A percentile compares a stretch with the other conserved stretches of the same genome.
These are phyloP conservation scores for Centruroides sculpturatus DNA, from an alignment of 1,140 invertebrate genomes.

Conservation along the genomic window DNA sequence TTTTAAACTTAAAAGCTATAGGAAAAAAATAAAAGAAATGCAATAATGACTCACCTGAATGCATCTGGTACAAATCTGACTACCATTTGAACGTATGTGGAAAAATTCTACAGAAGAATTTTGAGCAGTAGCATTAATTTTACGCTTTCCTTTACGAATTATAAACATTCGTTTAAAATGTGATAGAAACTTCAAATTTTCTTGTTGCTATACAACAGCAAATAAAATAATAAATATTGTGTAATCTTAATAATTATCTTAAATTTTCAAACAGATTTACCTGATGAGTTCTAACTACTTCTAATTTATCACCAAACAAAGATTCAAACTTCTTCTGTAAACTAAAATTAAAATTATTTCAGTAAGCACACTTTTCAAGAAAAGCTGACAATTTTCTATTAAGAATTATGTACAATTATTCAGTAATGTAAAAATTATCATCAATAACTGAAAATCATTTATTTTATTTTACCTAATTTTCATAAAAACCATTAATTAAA, in stretches of 20 bases:
- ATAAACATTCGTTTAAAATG: constrained; percentile 94
- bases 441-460: too few relatives aligned
- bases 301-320: constrained; percentile 84
- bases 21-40: not conserved
- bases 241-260: too few relatives aligned
- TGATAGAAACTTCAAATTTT: constrained; percentile 96
- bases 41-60: constrained; percentile 46
- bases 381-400: too few relatives aligned
- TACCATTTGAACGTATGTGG: constrained; percentile 89
- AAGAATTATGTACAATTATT: too few relatives aligned
- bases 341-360: constrained; percentile 32
- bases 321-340: constrained; percentile 95
- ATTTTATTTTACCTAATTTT: too few relatives aligned
- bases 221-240: too few relatives aligned
- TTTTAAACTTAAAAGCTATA: not conserved
- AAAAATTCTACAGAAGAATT: constrained; percentile 70
- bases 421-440: too few relatives aligned
- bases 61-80: constrained; percentile 79
- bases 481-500: too few relatives aligned
- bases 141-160: constrained; percentile 75
- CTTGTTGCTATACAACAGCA: constrained; percentile 56
- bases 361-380: too few relatives aligned
- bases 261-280: constrained; percentile 7
- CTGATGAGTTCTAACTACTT: constrained; percentile 93
- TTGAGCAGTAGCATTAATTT: constrained; percentile 22